These are phyloP conservation scores for Lagenorhynchus albirostris DNA, from an alignment of 2,113 vertebrate species.

Conservation along the genomic window DNA sequence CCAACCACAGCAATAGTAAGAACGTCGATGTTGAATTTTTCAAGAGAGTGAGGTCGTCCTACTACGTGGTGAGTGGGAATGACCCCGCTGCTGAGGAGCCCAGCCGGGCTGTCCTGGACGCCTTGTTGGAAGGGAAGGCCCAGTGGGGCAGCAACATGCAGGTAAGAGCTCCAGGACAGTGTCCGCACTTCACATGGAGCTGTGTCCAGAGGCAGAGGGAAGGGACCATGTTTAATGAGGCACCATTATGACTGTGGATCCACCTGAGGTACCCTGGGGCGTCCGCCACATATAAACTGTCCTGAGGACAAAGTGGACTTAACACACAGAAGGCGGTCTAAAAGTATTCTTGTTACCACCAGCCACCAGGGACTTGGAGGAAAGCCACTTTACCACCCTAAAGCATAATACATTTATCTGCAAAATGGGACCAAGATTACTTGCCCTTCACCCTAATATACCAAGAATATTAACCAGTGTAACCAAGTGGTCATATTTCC, in stretches of 20 bases:
- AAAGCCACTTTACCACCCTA: neutral
- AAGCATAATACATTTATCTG: neutral
- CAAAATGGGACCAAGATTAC: neutral
- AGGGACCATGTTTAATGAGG: neutral
- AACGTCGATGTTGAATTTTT: conserved; percentile 97
- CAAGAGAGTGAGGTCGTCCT: conserved; percentile 94
- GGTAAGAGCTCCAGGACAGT: conserved; percentile 77
- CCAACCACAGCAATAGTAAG: conserved; percentile 97
- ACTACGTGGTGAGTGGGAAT: conserved; percentile 98
- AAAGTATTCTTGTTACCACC: neutral
- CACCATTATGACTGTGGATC: neutral
- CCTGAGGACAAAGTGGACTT: neutral
- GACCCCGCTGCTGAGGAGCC: conserved; percentile 93
- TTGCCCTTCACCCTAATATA: neutral
- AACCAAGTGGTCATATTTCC: neutral
- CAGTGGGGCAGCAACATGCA: conserved; percentile 96
- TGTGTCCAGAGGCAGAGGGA: neutral
- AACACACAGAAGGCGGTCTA: neutral
- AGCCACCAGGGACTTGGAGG: neutral
- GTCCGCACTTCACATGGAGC: neutral
- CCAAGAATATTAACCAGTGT: neutral
- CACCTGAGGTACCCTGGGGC: too few species aligned
- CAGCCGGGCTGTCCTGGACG: conserved; percentile 92
- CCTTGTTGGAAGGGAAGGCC: conserved; percentile 94
- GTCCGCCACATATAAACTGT: neutral